Base-by-base conservation (phyloP, 2,888 invertebrate genomes). In the Philonicus albiceps region DNA sequence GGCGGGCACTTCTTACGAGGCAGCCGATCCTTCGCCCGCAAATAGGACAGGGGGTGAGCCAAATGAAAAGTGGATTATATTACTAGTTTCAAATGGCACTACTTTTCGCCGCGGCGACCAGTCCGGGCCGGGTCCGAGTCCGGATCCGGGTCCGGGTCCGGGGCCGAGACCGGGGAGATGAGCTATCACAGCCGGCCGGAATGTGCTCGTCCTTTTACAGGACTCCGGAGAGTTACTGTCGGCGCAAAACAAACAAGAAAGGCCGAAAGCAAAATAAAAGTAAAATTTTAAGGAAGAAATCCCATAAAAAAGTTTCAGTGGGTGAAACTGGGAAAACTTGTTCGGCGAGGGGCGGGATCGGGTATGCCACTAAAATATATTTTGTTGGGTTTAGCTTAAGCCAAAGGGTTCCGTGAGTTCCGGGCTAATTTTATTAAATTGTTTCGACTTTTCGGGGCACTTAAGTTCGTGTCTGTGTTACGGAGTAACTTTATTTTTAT, bases 31-130 rank as follows among this genome's bases (percentile, higher is more conserved):
- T 81, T 55, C 80, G 80, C 43, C 27, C 34, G 19, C 81, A 81
- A 81, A 64, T 55, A 55, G 81, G 81, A 81, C 81, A 81, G 31
- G 81, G 81, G 13, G 55, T 22, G 64, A 53, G 81, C 34, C 34
- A 81, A 34, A 81, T 81, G 81, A 81, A 55, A 81, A 81, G 81
- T 81, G 81, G 81, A 55, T 81, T 81, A 81, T 81, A 55, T 81
- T 64, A 27, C 81, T 81, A 81, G 53, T 81, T 81, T 81, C 27
- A 81, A 81, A 81, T 81, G 81, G 55, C 64, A 81, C 31, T 55
- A 81, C 64, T 49, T 55, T 31, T 81, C 53, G 30, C 19, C 6
- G 34, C n/a, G 8, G 2, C 73, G 37, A 0, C 16, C 34, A 2
- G 64, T 27, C 64, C 64, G 64, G 64, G 64, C 1, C n/a, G 34